Percentiles rank a stretch among this genome's conserved stretches.
Conservation (phyloP, 2,113 vertebrate genomes). For the Paratilapia polleni region DNA sequence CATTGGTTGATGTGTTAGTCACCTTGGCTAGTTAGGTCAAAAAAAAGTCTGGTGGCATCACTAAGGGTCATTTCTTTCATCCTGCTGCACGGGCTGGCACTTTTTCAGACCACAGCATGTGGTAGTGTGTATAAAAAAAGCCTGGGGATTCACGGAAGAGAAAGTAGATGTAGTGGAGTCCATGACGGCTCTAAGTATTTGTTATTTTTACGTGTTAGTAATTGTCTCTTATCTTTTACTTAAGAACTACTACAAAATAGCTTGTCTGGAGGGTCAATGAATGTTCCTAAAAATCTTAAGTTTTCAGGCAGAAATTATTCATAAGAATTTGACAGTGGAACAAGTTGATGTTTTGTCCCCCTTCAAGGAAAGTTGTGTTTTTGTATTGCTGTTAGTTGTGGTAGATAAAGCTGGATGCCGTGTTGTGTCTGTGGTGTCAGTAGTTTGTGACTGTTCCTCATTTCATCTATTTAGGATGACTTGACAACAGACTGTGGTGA, state of each 20-base stretch:
- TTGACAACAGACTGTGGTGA: neutral
- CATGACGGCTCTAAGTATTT: neutral
- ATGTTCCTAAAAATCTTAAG: neutral
- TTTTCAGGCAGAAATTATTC: neutral
- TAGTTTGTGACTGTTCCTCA: conserved; percentile 3
- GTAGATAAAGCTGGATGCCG: neutral
- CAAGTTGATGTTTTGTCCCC: neutral
- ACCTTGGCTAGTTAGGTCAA: conserved; percentile 6
- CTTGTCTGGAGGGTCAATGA: conserved; percentile 37
- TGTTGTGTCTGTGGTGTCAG: neutral
- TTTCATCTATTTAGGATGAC: neutral
- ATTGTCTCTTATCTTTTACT: neutral
- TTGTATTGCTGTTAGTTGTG: neutral
- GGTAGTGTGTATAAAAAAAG: conserved; percentile 52
- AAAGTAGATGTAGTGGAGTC: conserved; percentile 13
- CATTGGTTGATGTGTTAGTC: conserved; percentile 15
- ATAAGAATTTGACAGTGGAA: neutral
- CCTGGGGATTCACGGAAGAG: conserved; percentile 26
- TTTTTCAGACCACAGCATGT: conserved; percentile 43
- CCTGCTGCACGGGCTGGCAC: conserved; percentile 41
- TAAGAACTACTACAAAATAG: neutral
- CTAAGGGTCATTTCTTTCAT: conserved; percentile 49
- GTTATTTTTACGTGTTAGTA: neutral
- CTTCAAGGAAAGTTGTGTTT: conserved; percentile 42
- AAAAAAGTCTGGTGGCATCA: conserved; percentile 19